Conservation (phyloP, 2,888 invertebrate species). For the Sphaeridia pumilis region DNA sequence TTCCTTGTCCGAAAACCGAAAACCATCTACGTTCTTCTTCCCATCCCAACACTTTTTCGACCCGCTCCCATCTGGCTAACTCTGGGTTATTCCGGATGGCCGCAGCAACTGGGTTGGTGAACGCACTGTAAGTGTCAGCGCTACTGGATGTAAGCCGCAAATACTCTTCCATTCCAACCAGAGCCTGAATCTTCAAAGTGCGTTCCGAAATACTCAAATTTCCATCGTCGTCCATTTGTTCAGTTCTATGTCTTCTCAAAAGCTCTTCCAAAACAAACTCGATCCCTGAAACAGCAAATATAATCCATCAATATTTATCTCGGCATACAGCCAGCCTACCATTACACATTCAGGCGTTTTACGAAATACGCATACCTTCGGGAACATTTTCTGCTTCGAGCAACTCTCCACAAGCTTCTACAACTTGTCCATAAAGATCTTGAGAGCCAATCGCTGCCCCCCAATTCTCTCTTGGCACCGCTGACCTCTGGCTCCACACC, state of each 20-base stretch:
- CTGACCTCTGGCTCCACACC: conserved; percentile 14
- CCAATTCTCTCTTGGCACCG: conserved; percentile 11
- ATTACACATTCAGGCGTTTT: no score
- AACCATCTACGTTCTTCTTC: conserved; percentile 28
- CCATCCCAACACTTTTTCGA: conserved; percentile 19
- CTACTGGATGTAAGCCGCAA: conserved; percentile 1
- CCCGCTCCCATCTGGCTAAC: neutral
- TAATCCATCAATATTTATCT: neutral
- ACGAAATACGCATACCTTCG: neutral
- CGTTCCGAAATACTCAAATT: neutral
- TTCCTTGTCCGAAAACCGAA: conserved; percentile 15
- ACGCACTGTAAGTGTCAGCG: neutral
- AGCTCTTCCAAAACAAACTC: neutral
- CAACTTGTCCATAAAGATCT: neutral
- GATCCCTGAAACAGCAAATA: neutral
- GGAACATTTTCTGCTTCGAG: conserved; percentile 1
- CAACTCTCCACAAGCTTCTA: neutral
- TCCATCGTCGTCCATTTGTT: neutral
- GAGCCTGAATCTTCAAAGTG: neutral
- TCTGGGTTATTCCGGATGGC: neutral
- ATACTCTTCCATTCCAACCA: conserved; percentile 11
- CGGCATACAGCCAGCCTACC: neutral
- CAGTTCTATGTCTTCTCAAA: neutral
- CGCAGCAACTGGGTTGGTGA: neutral
- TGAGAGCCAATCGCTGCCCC: neutral